phyloP scores from a whole-genome alignment of 2,888 invertebrate species.

The Bombylius major region DNA sequence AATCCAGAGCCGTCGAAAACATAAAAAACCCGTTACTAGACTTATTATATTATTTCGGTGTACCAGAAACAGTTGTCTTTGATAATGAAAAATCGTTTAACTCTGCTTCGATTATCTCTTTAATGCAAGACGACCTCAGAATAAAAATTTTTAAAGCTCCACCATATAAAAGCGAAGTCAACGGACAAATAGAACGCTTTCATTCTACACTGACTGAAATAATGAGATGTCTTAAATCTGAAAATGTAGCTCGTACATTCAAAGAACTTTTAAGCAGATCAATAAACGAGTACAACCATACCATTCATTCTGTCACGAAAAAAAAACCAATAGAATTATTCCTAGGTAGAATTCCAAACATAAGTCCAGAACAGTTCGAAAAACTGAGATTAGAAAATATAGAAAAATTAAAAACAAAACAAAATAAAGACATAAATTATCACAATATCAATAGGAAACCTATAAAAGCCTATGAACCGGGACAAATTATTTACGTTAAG shows the following conservation, averaged over 20 bases:
- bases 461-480: slow-evolving; percentile 6
- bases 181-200: too few species aligned
- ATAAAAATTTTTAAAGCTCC: too few species aligned
- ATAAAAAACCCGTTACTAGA: slow-evolving; percentile 8
- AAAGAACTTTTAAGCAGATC: slow-evolving; percentile 9
- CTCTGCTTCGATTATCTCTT: too few species aligned
- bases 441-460: slow-evolving; percentile 9
- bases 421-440: slow-evolving; percentile 8
- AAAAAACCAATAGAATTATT: too few species aligned
- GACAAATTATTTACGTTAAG: slow-evolving; percentile 7
- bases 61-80: slow-evolving; percentile 11
- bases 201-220: too few species aligned
- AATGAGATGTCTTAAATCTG: too few species aligned
- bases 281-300: background rate
- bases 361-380: too few species aligned
- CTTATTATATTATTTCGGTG: slow-evolving; percentile 7
- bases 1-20: slow-evolving; percentile 5
- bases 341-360: too few species aligned
- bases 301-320: slow-evolving; percentile 2
- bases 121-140: too few species aligned
- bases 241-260: slow-evolving; percentile 5
- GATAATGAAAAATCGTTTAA: slow-evolving; percentile 12
- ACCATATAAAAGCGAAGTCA: too few species aligned
- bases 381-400: too few species aligned
- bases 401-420: too few species aligned